Evolutionary conservation across 2,113 vertebrate species (phyloP).

Genomic region (Dasyprocta punctata): DNA sequence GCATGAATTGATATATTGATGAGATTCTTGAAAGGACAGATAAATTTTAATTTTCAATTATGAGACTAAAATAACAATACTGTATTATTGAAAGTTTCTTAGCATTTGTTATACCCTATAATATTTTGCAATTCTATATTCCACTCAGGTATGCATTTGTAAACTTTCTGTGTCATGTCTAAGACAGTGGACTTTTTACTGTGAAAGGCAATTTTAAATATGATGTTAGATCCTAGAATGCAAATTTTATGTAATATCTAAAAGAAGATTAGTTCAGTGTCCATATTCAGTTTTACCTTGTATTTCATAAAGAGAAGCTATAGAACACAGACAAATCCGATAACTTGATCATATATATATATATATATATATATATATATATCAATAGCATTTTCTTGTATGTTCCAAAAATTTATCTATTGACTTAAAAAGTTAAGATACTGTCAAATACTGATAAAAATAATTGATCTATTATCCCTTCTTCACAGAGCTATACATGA

Average conservation of each 20-base stretch:
- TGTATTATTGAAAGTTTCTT: neutral
- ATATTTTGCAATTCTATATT: neutral
- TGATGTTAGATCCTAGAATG: neutral
- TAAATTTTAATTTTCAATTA: neutral
- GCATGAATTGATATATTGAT: neutral
- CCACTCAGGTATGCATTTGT: neutral
- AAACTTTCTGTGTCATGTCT: neutral
- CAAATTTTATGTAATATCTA: neutral
- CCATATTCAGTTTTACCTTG: neutral
- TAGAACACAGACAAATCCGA: neutral
- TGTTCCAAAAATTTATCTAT: neutral
- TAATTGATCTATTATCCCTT: neutral
- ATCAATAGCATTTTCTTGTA: neutral
- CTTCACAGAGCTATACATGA: neutral
- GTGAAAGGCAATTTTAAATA: neutral
- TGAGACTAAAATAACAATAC: neutral
- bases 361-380: neutral
- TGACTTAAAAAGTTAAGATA: neutral
- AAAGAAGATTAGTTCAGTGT: neutral
- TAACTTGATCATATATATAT: neutral
- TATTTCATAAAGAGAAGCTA: neutral
- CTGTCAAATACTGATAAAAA: neutral
- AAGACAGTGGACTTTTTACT: neutral
- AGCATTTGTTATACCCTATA: neutral
- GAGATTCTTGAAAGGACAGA: neutral